phyloP scores from a whole-genome alignment of 2,113 vertebrate species.

The Alethe castanea region DNA sequence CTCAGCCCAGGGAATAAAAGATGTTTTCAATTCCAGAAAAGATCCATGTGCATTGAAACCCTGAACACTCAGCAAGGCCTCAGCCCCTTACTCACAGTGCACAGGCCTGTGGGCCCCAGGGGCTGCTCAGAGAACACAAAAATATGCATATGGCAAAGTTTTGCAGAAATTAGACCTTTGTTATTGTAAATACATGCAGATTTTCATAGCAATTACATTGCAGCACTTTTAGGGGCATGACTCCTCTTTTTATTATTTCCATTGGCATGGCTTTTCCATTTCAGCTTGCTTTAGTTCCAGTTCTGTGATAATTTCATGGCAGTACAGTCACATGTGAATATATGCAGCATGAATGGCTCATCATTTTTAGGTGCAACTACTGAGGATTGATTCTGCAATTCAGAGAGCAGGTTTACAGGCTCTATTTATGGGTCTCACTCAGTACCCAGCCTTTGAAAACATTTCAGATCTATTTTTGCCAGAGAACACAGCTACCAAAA shows the following conservation, averaged over 20 bases:
- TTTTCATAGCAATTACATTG: neutral
- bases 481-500: neutral
- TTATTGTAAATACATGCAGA: neutral
- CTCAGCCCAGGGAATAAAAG: slow-evolving; percentile 4
- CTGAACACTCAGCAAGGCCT: neutral
- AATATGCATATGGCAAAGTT: neutral
- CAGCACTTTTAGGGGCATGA: neutral
- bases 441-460: neutral
- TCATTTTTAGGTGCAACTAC: accelerated
- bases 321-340: accelerated
- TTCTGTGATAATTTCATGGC: neutral
- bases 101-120: neutral
- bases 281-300: neutral
- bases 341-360: neutral
- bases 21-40: slow-evolving; percentile 15
- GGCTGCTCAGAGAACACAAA: neutral
- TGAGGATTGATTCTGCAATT: neutral
- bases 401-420: neutral
- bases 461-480: neutral
- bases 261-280: neutral
- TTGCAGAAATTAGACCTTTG: neutral
- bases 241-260: neutral
- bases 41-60: neutral
- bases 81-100: neutral
- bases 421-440: neutral